Evolutionary conservation across 2,888 invertebrate genomes (phyloP), one percentile per base, ranked within the genome.

Genomic region (Anticlea derivata): DNA sequence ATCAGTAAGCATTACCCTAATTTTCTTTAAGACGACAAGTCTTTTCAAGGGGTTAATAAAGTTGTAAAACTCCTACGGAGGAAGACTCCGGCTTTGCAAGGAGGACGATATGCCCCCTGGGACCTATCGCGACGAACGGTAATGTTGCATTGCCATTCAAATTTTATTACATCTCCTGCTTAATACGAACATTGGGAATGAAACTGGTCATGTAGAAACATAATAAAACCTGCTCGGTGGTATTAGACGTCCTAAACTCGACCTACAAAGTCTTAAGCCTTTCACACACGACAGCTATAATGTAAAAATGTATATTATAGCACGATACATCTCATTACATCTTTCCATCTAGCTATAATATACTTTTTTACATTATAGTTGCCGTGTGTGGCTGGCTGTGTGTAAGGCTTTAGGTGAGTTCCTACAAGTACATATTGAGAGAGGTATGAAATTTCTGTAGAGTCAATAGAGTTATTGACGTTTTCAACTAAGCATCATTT

Each of bases 161-260:
- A 70, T 75, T 74, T 73, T 70, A 74, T 74, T 74, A 67, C 70
- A 72, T 71, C 65, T 66, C 23, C 47, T 20, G 53, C 62, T 66
- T 71, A 67, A 66, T 68, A 68, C 61, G 65, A 66, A 63, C 65
- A 64, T 64, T 65, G 61, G 63, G 65, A 51, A 52, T 56, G 35
- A 51, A 37, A 41, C 37, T 41, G 31, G 37, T 31, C 31, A 30
- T 29, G 33, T 22, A 7, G 17, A 30, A 47, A 12, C 10, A 2
- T 31, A 10, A 39, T 24, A 50, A 45, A 24, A 31, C 22, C 10
- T 31, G 24, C 24, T 20, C 8, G 7, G 12, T 7, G 5, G 34
- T 30, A 11, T 11, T 11, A 29, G 17, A 4, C 4, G 4, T 17
- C 4, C 4, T 17, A 3, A 17, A n/a, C n/a, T n/a, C n/a, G n/a